Base-by-base conservation (phyloP, 2,888 invertebrate species). In the Ophioninae sp. region DNA sequence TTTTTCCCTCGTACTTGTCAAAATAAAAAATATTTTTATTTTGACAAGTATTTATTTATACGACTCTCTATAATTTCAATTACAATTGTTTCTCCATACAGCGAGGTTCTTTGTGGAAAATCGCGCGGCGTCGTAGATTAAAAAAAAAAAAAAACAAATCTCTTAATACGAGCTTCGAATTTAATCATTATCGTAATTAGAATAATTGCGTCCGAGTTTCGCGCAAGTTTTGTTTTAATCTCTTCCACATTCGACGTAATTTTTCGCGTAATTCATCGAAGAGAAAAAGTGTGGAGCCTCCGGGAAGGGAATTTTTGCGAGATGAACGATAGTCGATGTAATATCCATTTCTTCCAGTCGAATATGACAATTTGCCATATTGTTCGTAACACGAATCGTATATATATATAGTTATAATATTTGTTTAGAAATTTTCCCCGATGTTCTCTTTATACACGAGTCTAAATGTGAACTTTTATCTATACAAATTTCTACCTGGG, bases 401-500 rank as follows among this genome's bases (percentile, higher is more conserved):
- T 37, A 20, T 37, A 20, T 37, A 44, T 59, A 56, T 37, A 30
- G 56, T 57, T 41, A 13, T 39, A 39, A 37, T 41, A 0, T 23
- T 59, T 10, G 23, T 73, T 41, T 59, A 61, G 44, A 61, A 23
- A 65, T 44, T 64, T 62, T 56, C 70, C 20, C 72, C 73, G 39
- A 80, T 80, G 83, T 81, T 77, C 77, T 77, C 77, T 72, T 73
- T 77, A 79, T 50, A 73, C 74, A 72, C 56, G 64, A 41, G 61
- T 78, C 72, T 56, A 20, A 80, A 70, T 75, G 74, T 81, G 59
- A 74, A 59, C 72, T 68, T 84, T 80, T 70, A 81, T 73, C 75
- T 83, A 50, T 17, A 86, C 57, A 67, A 78, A 85, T 85, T 85
- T 85, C 79, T 85, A 85, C 83, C 74, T 81, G 79, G 79, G 73